phyloP scores from a whole-genome alignment of 2,888 invertebrate genomes.

The Tanytarsus gracilentus region DNA sequence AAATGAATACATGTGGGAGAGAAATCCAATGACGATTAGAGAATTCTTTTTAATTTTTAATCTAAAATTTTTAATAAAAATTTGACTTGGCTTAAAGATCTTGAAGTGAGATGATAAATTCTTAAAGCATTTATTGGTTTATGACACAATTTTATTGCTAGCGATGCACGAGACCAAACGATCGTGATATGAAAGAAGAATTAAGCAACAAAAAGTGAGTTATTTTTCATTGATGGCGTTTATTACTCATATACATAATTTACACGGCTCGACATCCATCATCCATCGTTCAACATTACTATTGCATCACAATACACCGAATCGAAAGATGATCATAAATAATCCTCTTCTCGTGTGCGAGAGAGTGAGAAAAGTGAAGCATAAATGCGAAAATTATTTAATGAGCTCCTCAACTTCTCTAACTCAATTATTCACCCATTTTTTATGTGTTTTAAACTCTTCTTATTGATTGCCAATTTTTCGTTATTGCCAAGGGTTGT shows the following conservation, averaged over 20 bases:
- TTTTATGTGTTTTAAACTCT: too few relatives aligned
- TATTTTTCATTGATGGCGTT: not conserved
- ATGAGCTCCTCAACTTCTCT: not conserved
- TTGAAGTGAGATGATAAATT: not conserved
- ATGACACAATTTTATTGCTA: too few relatives aligned
- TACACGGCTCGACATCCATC: too few relatives aligned
- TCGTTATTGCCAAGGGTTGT: too few relatives aligned
- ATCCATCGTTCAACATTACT: not conserved
- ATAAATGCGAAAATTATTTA: not conserved
- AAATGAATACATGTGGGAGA: too few relatives aligned
- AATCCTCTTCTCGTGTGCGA: too few relatives aligned
- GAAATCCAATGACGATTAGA: too few relatives aligned
- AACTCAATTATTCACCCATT: too few relatives aligned
- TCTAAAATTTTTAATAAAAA: not conserved
- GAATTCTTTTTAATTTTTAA: too few relatives aligned
- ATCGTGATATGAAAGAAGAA: constrained; percentile 22
- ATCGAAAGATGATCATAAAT: not conserved
- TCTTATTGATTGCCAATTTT: too few relatives aligned
- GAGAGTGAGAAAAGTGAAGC: not conserved
- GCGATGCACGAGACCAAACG: not conserved
- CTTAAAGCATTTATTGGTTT: too few relatives aligned
- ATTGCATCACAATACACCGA: not conserved
- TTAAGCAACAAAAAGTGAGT: too few relatives aligned
- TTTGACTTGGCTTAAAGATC: not conserved
- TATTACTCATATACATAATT: constrained; percentile 12